These are phyloP conservation scores for Sebastes jordani DNA, from an alignment of 2,797 vertebrate species.

Conservation along the genomic window DNA sequence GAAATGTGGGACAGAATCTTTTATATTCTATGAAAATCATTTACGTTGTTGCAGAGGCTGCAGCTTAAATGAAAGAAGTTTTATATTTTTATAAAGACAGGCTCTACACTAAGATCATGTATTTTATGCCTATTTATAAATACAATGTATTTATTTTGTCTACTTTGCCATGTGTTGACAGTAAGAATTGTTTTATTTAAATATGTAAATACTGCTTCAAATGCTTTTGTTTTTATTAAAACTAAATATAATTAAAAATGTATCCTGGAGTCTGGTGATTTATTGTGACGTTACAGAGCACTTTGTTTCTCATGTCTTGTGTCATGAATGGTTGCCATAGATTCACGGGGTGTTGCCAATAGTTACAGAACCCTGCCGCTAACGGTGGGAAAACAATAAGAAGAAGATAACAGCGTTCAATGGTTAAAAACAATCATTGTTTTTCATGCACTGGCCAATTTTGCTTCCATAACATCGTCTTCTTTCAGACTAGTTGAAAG, in stretches of 20 bases:
- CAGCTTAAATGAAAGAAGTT: slow-evolving; percentile 7
- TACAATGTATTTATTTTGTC: slow-evolving; percentile 43
- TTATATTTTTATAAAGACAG: neutral
- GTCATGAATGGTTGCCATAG: neutral
- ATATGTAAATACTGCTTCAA: neutral
- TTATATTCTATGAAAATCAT: neutral
- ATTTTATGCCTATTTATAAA: slow-evolving; percentile 1
- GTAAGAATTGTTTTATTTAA: neutral
- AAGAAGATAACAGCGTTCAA: neutral
- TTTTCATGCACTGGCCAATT: neutral
- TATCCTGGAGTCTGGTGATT: neutral
- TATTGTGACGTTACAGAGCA: neutral
- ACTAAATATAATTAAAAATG: neutral
- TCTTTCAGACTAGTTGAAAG: too few relatives aligned
- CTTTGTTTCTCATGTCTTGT: neutral
- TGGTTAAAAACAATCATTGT: neutral
- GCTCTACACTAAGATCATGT: neutral
- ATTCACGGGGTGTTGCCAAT: neutral
- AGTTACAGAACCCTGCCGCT: too few relatives aligned
- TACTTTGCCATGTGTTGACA: neutral
- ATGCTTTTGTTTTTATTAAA: slow-evolving; percentile 2
- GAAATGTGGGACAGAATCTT: neutral
- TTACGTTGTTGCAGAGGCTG: neutral
- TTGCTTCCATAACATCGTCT: neutral
- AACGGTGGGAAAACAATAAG: neutral